Evolutionary conservation across 1,140 invertebrate species (phyloP).

Genomic region (Gonioctena quinquepunctata): DNA sequence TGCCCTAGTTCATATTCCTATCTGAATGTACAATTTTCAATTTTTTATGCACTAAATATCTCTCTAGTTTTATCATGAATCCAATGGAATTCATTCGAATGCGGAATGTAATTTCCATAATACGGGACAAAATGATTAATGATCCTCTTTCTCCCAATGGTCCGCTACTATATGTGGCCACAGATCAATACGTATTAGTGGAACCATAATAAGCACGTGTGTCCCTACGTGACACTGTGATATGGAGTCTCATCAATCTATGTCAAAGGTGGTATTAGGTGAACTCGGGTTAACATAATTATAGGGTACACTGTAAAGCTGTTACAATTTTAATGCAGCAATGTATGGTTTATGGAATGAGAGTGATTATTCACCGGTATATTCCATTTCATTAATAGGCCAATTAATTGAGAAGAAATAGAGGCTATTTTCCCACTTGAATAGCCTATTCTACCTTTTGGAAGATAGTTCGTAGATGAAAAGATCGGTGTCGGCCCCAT

Average conservation of each 20-base stretch:
- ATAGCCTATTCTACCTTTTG: too few relatives aligned
- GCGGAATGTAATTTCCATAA: too few relatives aligned
- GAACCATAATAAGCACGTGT: background rate
- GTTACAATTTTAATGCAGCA: background rate
- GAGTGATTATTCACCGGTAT: background rate
- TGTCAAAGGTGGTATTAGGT: background rate
- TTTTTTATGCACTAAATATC: too few relatives aligned
- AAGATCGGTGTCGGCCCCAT: too few relatives aligned
- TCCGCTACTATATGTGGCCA: background rate
- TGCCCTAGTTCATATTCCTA: too few relatives aligned
- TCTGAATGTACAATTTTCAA: too few relatives aligned
- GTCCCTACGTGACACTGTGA: background rate
- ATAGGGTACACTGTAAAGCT: background rate
- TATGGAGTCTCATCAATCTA: background rate
- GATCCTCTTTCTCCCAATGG: background rate
- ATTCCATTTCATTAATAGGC: background rate
- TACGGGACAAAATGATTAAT: too few relatives aligned
- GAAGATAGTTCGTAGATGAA: too few relatives aligned
- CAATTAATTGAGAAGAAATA: too few relatives aligned
- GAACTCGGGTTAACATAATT: background rate
- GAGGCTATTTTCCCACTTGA: too few relatives aligned
- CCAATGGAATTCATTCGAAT: too few relatives aligned
- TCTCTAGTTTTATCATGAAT: too few relatives aligned
- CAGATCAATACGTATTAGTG: background rate
- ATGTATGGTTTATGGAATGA: background rate